Evolutionary conservation across 1,140 invertebrate genomes (phyloP).

Genomic region (Radopholus similis): DNA sequence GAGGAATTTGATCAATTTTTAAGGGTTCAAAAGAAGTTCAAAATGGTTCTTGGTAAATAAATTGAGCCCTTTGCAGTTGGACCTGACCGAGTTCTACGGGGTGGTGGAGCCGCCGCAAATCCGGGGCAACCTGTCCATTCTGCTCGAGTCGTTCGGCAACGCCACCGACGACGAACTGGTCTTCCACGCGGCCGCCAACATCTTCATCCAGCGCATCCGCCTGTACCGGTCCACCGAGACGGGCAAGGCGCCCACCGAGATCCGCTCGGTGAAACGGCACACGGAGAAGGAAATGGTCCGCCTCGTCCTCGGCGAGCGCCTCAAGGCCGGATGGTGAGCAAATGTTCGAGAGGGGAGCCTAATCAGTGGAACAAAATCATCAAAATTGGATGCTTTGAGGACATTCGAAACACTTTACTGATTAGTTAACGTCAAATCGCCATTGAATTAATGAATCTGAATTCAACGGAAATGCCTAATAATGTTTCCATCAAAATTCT

Average conservation of each 20-base stretch:
- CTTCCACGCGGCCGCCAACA: constrained; percentile 55
- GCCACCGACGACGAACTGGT: constrained; percentile 47
- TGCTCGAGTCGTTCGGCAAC: constrained; percentile 56
- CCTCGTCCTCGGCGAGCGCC: constrained; percentile 7
- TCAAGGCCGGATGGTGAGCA: constrained; percentile 16
- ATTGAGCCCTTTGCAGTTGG: constrained; percentile 41
- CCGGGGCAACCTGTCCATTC: constrained; percentile 50
- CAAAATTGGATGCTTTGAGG: too few relatives aligned
- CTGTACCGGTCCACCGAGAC: constrained; percentile 1
- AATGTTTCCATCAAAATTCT: too few relatives aligned
- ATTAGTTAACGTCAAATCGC: too few relatives aligned
- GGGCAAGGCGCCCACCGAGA: constrained; percentile 2
- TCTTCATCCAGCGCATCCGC: constrained; percentile 50
- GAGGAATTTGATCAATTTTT: not conserved
- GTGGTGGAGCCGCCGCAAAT: constrained; percentile 31
- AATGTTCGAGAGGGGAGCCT: too few relatives aligned
- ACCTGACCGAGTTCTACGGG: constrained; percentile 50
- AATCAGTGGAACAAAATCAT: not conserved
- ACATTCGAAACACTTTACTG: too few relatives aligned
- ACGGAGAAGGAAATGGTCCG: constrained; percentile 9
- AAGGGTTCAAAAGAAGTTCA: too few relatives aligned
- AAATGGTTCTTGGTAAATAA: constrained; percentile 22
- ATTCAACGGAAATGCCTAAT: constrained; percentile 39
- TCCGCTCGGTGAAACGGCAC: constrained; percentile 10
- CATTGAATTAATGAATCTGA: constrained; percentile 31